A percentile compares a stretch with the other conserved stretches of the same genome.
Evolutionary conservation across 2,113 vertebrate species (phyloP).

Genomic region (Petromus typicus): DNA sequence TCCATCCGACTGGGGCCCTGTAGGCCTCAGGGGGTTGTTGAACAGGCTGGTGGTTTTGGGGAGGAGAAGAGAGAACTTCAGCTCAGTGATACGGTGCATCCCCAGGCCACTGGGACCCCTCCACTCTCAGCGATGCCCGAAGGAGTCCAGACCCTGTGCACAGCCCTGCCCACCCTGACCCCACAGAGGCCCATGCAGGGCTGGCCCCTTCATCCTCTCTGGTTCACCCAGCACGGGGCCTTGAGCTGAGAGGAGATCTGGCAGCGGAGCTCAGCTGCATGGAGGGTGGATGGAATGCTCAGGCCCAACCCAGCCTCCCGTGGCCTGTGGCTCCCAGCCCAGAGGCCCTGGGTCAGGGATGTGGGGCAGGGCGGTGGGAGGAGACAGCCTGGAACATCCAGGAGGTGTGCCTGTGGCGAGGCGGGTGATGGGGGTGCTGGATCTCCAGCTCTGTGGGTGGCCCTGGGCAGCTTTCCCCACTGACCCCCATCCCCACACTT

Average conservation of each 20-base stretch:
- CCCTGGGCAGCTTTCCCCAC: neutral
- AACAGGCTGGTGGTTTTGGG: neutral
- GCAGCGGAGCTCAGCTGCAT: neutral
- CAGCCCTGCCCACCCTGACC: neutral
- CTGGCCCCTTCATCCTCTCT: neutral
- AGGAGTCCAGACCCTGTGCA: too few species aligned
- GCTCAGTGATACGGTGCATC: neutral
- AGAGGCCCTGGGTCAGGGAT: slow-evolving; percentile 52
- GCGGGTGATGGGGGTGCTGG: accelerated
- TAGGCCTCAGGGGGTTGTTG: neutral
- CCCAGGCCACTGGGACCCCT: neutral
- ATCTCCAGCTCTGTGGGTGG: slow-evolving; percentile 46
- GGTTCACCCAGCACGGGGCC: neutral
- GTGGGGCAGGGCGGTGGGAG: slow-evolving; percentile 38
- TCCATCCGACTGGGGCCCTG: neutral
- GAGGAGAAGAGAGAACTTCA: neutral
- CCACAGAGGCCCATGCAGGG: accelerated
- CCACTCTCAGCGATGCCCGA: neutral
- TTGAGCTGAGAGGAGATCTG: neutral
- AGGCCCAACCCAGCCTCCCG: slow-evolving; percentile 51
- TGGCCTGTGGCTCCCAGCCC: slow-evolving; percentile 57
- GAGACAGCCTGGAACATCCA: neutral
- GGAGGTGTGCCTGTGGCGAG: neutral
- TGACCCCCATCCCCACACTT: neutral
- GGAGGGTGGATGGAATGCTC: neutral